phyloP scores from a whole-genome alignment of 2,113 vertebrate genomes.

The Dipodomys spectabilis region DNA sequence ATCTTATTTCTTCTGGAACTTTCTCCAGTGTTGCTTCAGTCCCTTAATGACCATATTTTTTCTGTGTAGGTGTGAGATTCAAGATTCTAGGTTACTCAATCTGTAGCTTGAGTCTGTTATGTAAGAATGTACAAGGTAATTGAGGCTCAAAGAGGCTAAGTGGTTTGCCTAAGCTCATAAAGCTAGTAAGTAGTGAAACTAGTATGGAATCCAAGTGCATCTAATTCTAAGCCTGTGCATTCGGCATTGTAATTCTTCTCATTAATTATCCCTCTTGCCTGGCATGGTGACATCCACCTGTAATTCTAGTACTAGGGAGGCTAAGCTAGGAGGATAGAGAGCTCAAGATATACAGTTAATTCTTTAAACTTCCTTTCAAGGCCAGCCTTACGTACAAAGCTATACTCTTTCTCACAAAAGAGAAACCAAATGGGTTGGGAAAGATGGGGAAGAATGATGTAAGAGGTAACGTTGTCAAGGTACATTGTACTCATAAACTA shows the following conservation, averaged over 20 bases:
- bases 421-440: no score
- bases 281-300: no score
- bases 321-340: no score
- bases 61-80: background rate
- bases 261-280: background rate
- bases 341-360: no score
- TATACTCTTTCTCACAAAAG: no score
- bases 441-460: no score
- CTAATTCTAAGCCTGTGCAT: background rate
- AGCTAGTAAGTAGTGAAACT: background rate
- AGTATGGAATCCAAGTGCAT: background rate
- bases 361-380: no score
- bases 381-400: no score
- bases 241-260: conserved; percentile 12
- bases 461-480: no score
- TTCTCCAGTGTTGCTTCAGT: conserved; percentile 4
- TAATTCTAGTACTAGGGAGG: no score
- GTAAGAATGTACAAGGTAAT: conserved; percentile 35
- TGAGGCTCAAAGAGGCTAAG: conserved; percentile 21
- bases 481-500: no score
- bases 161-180: conserved; percentile 4
- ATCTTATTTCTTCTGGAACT: background rate
- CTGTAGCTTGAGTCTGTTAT: conserved; percentile 7
- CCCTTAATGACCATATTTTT: conserved; percentile 1
- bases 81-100: background rate